Evolutionary conservation across 2,888 invertebrate species (phyloP), one percentile per base, ranked within the genome.

Genomic region (Caenorhabditis japonica): DNA sequence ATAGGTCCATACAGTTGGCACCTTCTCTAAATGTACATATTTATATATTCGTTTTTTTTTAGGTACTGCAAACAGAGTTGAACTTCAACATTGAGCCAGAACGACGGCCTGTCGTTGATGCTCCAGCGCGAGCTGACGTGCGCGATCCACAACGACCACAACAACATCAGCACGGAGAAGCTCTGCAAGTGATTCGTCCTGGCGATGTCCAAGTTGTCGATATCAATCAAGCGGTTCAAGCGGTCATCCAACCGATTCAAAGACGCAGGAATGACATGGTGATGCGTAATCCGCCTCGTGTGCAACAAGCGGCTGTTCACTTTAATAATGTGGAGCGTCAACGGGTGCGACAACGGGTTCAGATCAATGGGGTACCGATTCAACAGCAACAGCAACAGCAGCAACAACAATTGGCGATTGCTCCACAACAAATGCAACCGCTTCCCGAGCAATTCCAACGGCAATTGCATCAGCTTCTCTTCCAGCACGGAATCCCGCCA

Each of bases 311-410:
- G 1, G 46, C 27, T 38, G 15, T 2, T 21, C 58, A 58, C 19
- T 58, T 58, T 19, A 46, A 36, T 8, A 30, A 61, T 33, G 52
- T 61, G 13, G 41, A 38, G 23, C 43, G 43, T 36, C 41, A 30
- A 15, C 17, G 60, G 30, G 15, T 30, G 5, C 51, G 51, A 10
- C n/a, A 8, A 21, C 51, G 19, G 2, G 51, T 27, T 12, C 39
- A 51, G 4, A 10, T 41, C 1, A 13, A 1, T 33, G 27, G n/a
- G 2, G 7, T 23, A 19, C 23, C 23, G 19, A 5, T 36, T 2
- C 34, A 17, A 43, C 15, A 4, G 27, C n/a, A 7, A 8, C 21
- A 25, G n/a, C 8, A 7, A 30, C 25, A 19, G 30, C 30, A n/a
- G 30, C 30, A 17, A 39, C 39, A 3, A 17, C 25, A 13, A 23